A percentile compares a stretch with the other conserved stretches of the same genome.
Evolutionary conservation across 2,797 vertebrate species (phyloP).

Genomic region (Sebastes hubbsi): DNA sequence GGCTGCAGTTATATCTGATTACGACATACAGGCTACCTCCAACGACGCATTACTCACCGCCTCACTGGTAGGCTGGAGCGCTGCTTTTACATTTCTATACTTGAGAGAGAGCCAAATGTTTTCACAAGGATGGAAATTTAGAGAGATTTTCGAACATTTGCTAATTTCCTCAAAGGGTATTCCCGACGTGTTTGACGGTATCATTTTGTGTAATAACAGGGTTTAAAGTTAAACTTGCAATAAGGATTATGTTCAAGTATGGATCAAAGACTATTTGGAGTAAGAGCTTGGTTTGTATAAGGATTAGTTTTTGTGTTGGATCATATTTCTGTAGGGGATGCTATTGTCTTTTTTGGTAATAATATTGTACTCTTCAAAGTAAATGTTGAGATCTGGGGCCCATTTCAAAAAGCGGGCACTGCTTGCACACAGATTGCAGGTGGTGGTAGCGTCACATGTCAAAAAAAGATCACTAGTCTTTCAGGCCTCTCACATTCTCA

Average conservation of each 20-base stretch:
- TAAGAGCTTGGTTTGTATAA: not conserved
- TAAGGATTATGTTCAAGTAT: not conserved
- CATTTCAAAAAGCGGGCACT: not conserved
- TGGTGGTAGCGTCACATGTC: not conserved
- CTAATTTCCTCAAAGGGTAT: conserved; percentile 2
- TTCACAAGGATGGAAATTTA: conserved; percentile 50
- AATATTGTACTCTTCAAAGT: not conserved
- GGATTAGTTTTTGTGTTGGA: not conserved
- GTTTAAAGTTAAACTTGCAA: not conserved
- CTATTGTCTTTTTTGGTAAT: too few species aligned
- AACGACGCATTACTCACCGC: conserved; percentile 84
- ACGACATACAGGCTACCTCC: conserved; percentile 80
- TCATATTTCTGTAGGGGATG: not conserved
- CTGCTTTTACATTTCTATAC: conserved; percentile 40
- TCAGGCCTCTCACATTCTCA: not conserved
- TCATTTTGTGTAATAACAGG: not conserved
- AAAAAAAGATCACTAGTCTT: not conserved
- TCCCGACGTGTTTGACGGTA: not conserved
- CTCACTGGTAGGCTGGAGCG: conserved; percentile 54
- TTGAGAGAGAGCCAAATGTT: conserved; percentile 17
- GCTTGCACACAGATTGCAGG: not conserved
- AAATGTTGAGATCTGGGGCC: not conserved
- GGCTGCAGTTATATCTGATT: conserved; percentile 80
- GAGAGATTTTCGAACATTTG: not conserved
- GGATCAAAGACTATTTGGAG: not conserved